Evolutionary conservation across 2,888 invertebrate species (phyloP).

Genomic region (Eupeodes luniger): DNA sequence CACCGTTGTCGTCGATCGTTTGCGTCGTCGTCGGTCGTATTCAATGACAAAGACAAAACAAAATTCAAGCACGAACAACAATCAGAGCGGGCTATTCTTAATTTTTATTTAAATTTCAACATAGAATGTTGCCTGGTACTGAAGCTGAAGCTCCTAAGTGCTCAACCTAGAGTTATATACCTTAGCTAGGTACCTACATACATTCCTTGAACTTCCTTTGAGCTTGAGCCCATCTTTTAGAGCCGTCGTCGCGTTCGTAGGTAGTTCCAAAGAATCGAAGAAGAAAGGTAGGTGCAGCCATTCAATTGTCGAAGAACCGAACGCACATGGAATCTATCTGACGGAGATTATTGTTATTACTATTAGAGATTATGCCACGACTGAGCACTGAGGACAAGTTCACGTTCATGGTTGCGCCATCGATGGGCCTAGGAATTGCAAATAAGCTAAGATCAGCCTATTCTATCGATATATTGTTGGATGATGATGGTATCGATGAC

Average conservation of each 20-base stretch:
- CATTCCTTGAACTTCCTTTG: constrained; percentile 37
- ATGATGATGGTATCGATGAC: constrained; percentile 73
- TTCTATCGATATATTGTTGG: constrained; percentile 45
- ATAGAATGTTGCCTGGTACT: constrained; percentile 5
- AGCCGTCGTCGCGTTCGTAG: no score
- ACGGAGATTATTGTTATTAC: constrained; percentile 75
- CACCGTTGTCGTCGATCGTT: background rate
- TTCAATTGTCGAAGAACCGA: constrained; percentile 67
- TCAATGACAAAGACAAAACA: background rate
- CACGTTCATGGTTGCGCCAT: constrained; percentile 62
- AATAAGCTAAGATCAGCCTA: constrained; percentile 52
- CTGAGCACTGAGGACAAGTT: constrained; percentile 68
- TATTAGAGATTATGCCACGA: constrained; percentile 76
- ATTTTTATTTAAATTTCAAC: constrained; percentile 74
- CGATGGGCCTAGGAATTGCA: constrained; percentile 57
- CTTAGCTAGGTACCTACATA: background rate
- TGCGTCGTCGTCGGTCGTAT: no score
- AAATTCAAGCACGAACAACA: constrained; percentile 63
- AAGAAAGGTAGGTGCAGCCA: background rate
- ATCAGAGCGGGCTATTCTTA: constrained; percentile 73
- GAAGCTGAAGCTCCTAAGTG: background rate
- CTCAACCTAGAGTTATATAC: constrained; percentile 19
- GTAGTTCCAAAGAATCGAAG: constrained; percentile 1
- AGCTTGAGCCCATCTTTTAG: background rate
- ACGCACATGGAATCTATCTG: constrained; percentile 70